Base-by-base conservation (phyloP, 2,113 vertebrate species). In the Ifrita kowaldi region DNA sequence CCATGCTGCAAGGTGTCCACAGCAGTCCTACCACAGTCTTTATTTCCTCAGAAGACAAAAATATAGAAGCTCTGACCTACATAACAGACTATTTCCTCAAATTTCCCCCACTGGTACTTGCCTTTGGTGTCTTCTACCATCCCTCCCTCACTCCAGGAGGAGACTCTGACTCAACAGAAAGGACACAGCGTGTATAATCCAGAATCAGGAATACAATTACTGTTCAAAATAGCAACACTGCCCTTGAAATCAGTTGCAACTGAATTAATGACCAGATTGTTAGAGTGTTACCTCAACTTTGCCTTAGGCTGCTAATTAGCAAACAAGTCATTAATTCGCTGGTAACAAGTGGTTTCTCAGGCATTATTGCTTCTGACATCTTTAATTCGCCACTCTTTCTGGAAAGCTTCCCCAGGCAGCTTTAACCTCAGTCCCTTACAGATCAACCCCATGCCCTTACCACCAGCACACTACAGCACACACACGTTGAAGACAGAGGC, bases 321-420 rank as follows among this genome's bases (percentile, higher is more conserved):
- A 97, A 97, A 96, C 87, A 97, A 96, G 96, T 95, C 96, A 97
- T 96, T 97, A 97, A 97, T 94, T 97, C 49, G 47, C 87, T 95
- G 73, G 94, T 93, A 96, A 95, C 89, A 95, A 97, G 96, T 96
- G 93, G 92, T 94, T 97, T 96, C 90, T 92, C 77, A 88, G 91
- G 92, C 92, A 93, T 97, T 94, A 93, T 85, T 94, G 68, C 65
- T 93, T 83, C 93, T 93, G 77, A 96, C 92, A 81, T 91, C 80
- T 91, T 94, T 88, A 95, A 96, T 96, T 94, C 84, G 49, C 89
- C 88, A 73, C 39, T 94, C 56, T 55, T 88, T 84, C 69, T 68
- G 57, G 56, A 93, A 85, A 81, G 87, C 73, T 94, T 93, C 82
- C 86, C 90, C 78, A 93, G 74, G 91, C 65, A 80, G 90, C 87